Evolutionary conservation across 2,888 invertebrate species (phyloP), one percentile per base, ranked within the genome.

Genomic region (Zaprionus lineosus): DNA sequence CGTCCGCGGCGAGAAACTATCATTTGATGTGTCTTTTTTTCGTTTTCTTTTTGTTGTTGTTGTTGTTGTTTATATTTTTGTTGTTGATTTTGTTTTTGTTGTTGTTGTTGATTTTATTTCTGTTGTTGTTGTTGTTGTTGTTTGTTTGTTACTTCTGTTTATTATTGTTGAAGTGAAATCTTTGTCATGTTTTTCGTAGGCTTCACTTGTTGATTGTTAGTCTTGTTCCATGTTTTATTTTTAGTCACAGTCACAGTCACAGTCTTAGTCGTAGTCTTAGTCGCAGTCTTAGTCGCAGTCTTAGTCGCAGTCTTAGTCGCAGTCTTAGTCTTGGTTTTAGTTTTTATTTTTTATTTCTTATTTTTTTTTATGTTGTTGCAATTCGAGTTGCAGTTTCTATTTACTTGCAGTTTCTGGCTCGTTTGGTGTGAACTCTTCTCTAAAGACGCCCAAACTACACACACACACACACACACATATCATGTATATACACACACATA

Each of bases 401-500:
- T 78, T 78, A 78, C 78, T 83, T 79, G 78, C 78, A 83, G 74
- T 83, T 79, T 78, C 79, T 79, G 64, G 62, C 78, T 64, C 67
- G 73, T 33, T 51, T 41, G 63, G 62, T 78, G 83, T 75, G 83
- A 82, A 82, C 37, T 36, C 36, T 40, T 12, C n/a, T n/a, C n/a
- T n/a, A n/a, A n/a, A n/a, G n/a, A n/a, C n/a, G n/a, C n/a, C n/a
- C n/a, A n/a, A n/a, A n/a, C n/a, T n/a, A n/a, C n/a, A n/a, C n/a
- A n/a, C n/a, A n/a, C n/a, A n/a, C n/a, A n/a, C n/a, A n/a, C n/a
- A n/a, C 41, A 43, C 31, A 19, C 28, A 58, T 6, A 11, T n/a
- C 28, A 14, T 19, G 9, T 16, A 14, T 0, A 28, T 15, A 24
- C 33, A 21, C 31, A 19, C 50, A 18, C 55, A 33, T 14, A 6